Conservation (phyloP, 2,113 vertebrate genomes). For the Sprattus sprattus region DNA sequence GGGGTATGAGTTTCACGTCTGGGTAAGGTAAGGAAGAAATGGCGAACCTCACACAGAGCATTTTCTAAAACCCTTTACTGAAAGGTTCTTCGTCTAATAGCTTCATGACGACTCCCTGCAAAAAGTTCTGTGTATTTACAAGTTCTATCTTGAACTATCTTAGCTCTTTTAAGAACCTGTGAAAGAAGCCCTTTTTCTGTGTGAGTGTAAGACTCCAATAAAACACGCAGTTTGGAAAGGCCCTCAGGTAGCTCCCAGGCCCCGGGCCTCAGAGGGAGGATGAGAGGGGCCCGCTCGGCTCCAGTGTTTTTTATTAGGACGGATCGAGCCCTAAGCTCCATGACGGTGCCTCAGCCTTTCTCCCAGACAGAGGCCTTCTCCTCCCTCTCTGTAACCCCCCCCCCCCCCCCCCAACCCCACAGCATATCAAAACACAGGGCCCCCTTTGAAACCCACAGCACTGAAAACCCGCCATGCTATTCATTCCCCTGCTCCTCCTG, state of each 20-base stretch:
- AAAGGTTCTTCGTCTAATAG: not conserved
- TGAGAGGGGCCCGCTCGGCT: constrained; percentile 66
- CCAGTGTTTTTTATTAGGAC: constrained; percentile 76
- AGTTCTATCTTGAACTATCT: not conserved
- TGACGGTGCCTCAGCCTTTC: constrained; percentile 65
- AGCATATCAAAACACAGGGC: constrained; percentile 68
- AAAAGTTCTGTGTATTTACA: not conserved
- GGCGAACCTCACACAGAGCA: no score
- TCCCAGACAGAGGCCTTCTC: constrained; percentile 68
- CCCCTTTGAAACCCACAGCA: constrained; percentile 57
- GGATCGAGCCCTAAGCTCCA: constrained; percentile 74
- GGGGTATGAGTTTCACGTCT: no score
- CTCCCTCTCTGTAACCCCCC: constrained; percentile 27
- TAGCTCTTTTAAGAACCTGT: not conserved
- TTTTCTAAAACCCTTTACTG: not conserved
- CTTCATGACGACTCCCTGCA: not conserved
- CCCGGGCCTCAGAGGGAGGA: constrained; percentile 56
- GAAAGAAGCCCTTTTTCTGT: constrained; percentile 15
- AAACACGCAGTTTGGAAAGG: constrained; percentile 61
- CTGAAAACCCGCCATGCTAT: not conserved
- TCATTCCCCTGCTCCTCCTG: not conserved
- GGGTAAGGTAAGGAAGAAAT: no score
- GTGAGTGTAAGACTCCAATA: constrained; percentile 55
- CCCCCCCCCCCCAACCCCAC: constrained; percentile 35
- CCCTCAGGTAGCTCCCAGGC: constrained; percentile 70